These are phyloP conservation scores for Paratilapia polleni DNA, from an alignment of 2,113 vertebrate species.

Conservation along the genomic window DNA sequence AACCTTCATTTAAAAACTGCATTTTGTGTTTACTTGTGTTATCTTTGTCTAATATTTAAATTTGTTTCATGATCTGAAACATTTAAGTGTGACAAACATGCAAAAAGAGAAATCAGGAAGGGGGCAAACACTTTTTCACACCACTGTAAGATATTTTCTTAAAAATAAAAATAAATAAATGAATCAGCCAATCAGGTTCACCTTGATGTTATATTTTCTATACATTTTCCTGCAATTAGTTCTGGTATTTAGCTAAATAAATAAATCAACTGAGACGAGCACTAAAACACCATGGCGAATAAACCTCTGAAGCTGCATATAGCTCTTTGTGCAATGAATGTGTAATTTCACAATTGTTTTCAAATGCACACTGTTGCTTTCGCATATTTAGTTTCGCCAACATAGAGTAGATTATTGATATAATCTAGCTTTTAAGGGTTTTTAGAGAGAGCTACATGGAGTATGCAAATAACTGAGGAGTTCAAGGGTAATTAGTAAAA, in stretches of 20 bases:
- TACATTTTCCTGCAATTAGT: background rate
- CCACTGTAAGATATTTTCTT: background rate
- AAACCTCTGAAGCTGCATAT: background rate
- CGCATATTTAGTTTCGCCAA: background rate
- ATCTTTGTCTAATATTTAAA: too few relatives aligned
- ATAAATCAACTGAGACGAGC: background rate
- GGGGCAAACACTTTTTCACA: too few relatives aligned
- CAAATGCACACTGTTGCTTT: background rate
- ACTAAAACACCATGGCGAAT: background rate
- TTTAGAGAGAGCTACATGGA: too few relatives aligned
- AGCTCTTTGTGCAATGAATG: background rate
- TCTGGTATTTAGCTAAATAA: background rate
- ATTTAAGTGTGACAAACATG: too few relatives aligned
- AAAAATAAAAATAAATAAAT: background rate
- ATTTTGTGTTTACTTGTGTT: too few relatives aligned
- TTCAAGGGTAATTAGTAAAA: too few relatives aligned
- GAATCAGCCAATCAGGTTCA: fast-evolving
- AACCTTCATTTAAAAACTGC: too few relatives aligned
- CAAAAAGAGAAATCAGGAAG: too few relatives aligned
- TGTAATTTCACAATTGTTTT: fast-evolving
- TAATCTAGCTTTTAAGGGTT: fast-evolving
- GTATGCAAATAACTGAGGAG: too few relatives aligned
- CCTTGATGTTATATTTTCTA: background rate
- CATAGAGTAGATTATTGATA: background rate
- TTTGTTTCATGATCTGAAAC: too few relatives aligned